phyloP scores from a whole-genome alignment of 2,797 vertebrate species.

The Lepidocolaptes lacrymiger region DNA sequence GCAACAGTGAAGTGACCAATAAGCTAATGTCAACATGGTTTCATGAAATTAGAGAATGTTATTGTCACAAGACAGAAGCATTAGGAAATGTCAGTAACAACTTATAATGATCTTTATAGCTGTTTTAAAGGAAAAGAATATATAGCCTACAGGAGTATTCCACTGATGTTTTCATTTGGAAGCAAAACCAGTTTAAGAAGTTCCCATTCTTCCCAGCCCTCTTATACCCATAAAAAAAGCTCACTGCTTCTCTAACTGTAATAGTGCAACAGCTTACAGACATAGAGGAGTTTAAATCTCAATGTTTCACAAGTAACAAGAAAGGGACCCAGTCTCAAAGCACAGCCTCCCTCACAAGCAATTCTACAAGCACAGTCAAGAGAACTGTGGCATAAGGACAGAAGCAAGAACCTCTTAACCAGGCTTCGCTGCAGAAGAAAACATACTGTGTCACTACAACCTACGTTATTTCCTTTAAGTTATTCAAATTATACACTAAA shows the following conservation, averaged over 20 bases:
- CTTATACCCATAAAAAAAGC: not conserved
- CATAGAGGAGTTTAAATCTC: not conserved
- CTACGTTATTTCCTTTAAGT: not conserved
- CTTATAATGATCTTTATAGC: not conserved
- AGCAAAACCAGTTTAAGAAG: not conserved
- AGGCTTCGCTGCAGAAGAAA: not conserved
- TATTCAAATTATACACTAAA: not conserved
- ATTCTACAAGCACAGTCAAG: not conserved
- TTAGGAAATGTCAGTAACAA: not conserved
- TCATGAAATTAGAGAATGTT: not conserved
- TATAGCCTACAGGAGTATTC: not conserved
- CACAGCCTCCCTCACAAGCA: not conserved
- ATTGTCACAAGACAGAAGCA: not conserved
- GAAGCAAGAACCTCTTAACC: not conserved
- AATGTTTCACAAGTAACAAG: not conserved
- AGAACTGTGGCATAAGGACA: not conserved
- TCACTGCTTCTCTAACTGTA: not conserved
- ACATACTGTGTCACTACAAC: not conserved
- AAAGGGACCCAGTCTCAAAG: not conserved
- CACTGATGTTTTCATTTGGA: not conserved
- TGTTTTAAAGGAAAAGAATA: not conserved
- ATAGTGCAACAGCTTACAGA: not conserved
- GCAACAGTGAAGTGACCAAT: not conserved
- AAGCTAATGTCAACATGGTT: not conserved
- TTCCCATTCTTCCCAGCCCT: not conserved